These are phyloP conservation scores for Antitype chi DNA, from an alignment of 2,888 invertebrate genomes.

Conservation along the genomic window DNA sequence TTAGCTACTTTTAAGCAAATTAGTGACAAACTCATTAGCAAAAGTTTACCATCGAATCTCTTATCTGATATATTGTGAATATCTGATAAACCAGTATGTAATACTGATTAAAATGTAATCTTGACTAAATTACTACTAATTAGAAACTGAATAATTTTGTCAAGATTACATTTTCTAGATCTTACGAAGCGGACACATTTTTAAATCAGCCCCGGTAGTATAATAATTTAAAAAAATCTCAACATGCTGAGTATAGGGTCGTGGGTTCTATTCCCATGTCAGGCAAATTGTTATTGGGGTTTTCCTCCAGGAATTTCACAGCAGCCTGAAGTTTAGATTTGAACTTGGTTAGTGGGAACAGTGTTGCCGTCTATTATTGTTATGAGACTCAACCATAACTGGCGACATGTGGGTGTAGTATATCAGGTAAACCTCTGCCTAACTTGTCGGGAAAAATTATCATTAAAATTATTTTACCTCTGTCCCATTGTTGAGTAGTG, in stretches of 20 bases:
- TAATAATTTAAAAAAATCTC: background rate
- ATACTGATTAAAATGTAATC: background rate
- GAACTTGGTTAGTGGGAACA: background rate
- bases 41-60: background rate
- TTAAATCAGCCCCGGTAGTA: background rate
- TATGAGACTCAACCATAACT: background rate
- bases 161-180: too few species aligned
- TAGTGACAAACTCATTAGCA: background rate
- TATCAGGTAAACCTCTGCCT: background rate
- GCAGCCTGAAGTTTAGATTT: too few species aligned
- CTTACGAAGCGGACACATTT: background rate
- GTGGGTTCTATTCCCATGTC: background rate
- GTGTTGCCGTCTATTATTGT: background rate
- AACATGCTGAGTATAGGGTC: background rate
- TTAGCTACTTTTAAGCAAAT: background rate
- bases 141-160: too few species aligned
- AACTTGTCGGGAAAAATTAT: background rate
- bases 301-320: background rate
- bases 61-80: background rate
- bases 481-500: slow-evolving; percentile 64
- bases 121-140: background rate
- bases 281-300: background rate
- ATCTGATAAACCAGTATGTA: background rate
- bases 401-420: background rate
- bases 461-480: slow-evolving; percentile 60